Percentiles rank a stretch among this genome's conserved stretches.
These are phyloP conservation scores for Alosa alosa DNA, from an alignment of 2,113 vertebrate genomes.

Conservation along the genomic window DNA sequence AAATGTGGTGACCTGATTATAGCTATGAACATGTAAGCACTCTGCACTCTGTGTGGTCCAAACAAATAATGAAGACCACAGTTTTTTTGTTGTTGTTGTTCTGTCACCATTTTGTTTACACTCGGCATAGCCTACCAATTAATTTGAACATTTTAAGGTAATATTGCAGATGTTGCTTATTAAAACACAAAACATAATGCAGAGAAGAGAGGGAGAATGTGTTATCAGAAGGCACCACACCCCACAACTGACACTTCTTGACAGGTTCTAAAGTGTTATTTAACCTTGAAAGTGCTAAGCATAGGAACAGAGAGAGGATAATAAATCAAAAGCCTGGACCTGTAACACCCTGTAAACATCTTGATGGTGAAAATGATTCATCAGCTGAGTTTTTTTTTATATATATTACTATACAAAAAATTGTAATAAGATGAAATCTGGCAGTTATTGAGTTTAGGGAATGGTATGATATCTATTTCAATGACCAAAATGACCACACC, in stretches of 20 bases:
- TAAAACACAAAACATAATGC: background rate
- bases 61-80: too few relatives aligned
- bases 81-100: background rate
- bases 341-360: background rate
- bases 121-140: background rate
- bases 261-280: background rate
- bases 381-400: background rate
- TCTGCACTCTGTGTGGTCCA: too few relatives aligned
- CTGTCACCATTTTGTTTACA: too few relatives aligned
- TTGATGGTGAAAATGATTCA: background rate
- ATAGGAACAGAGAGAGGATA: background rate
- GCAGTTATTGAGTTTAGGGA: background rate
- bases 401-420: background rate
- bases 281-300: background rate
- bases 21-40: too few relatives aligned
- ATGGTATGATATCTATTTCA: background rate
- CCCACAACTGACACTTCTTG: too few relatives aligned
- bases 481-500: background rate
- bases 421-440: background rate
- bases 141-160: background rate
- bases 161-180: background rate
- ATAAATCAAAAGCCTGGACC: background rate
- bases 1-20: background rate
- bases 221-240: background rate
- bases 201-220: background rate